Conservation (phyloP, 1,140 invertebrate genomes). For the Wiebesia pumilae region DNA sequence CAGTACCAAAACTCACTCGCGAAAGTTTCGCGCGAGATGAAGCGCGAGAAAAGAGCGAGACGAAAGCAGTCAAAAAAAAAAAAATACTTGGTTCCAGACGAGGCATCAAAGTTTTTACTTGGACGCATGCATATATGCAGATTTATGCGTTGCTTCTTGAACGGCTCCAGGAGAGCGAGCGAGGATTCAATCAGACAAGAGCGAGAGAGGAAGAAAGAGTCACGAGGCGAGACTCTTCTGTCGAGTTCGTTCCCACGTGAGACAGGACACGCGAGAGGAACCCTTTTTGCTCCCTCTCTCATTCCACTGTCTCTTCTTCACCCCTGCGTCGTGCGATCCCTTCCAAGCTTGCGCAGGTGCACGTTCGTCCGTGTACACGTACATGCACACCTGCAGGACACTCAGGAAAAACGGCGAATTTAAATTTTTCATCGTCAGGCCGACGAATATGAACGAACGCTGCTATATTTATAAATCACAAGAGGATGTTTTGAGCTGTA, state of each 20-base stretch:
- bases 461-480: constrained; percentile 20
- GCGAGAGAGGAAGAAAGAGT: constrained; percentile 56
- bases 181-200: constrained; percentile 43
- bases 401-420: constrained; percentile 25
- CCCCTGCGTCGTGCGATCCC: not conserved
- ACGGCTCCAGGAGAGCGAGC: constrained; percentile 58
- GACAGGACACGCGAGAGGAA: constrained; percentile 52
- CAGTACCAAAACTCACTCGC: constrained; percentile 53
- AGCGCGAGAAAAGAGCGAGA: constrained; percentile 49
- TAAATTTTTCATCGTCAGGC: constrained; percentile 38
- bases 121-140: constrained; percentile 70
- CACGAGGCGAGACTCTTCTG: constrained; percentile 60
- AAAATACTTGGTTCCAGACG: constrained; percentile 60
- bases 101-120: constrained; percentile 68
- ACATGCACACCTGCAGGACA: not conserved
- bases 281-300: constrained; percentile 15
- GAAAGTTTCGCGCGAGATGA: constrained; percentile 53
- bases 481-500: constrained; percentile 30
- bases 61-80: constrained; percentile 40
- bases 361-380: not conserved
- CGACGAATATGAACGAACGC: not conserved
- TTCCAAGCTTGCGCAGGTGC: constrained; percentile 1
- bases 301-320: not conserved
- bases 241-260: constrained; percentile 67
- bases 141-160: constrained; percentile 70